Base-by-base conservation (phyloP, 1,140 invertebrate genomes). In the Scylla paramamosain region DNA sequence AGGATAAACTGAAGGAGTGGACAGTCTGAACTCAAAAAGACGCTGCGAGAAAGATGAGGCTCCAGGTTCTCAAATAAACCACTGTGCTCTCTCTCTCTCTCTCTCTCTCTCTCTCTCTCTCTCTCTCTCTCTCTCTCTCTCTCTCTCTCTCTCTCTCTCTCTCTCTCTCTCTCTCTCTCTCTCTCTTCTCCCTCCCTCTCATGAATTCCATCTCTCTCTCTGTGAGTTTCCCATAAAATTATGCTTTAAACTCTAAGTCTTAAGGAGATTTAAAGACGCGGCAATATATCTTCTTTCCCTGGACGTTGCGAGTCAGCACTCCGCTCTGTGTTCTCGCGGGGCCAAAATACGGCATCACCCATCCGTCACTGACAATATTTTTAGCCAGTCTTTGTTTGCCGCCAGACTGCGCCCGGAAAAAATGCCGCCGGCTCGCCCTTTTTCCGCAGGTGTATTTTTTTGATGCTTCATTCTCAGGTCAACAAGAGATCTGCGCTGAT, bases 231-330 rank as follows among this genome's bases (percentile, higher is more conserved):
- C 87, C 93, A 94, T 94, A 89, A 94, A 94, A 94, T 90, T 94
- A 46, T 90, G 67, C 77, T 91, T 94, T 94, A 91, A 94, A 94
- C 93, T 91, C 88, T 82, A 94, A 94, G 87, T 94, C 93, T 94
- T 94, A 91, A 94, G 91, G 88, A 91, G 88, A 91, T 91, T 94
- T 94, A 91, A 88, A 94, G 93, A 94, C 93, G 88, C 67, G 89
- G 67, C 93, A 67, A 91, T 94, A 94, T 46, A 94, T 94, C 93
- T 94, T 94, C 89, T 77, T 82, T 67, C 93, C 46, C 31, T 31
- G 88, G 93, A 94, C 86, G 93, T 32, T 20, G n/a, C 28, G 93
- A 94, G 86, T 94, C 93, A 94, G 93, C 93, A 94, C 90, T 45
- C 52, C 90, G 87, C 89, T 90, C 86, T 94, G 90, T 94, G 88